Evolutionary conservation across 2,888 invertebrate species (phyloP), one percentile per base, ranked within the genome.

Genomic region (Epinotia nisella): DNA sequence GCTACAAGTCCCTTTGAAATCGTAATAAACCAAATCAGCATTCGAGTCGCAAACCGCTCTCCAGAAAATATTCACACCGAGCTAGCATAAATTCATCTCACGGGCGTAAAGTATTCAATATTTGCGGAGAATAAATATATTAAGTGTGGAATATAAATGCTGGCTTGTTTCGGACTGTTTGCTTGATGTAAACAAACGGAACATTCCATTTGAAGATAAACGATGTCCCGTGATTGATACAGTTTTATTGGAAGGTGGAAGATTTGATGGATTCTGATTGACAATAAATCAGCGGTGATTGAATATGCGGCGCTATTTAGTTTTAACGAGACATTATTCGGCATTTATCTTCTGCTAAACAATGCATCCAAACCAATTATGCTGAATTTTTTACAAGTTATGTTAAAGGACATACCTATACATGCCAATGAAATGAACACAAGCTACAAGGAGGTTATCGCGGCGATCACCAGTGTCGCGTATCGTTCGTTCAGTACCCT

Each of bases 261-360:
- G 62, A 64, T 69, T 62, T 69, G 39, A 73, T 73, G 62, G 58
- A 64, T 69, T 41, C 45, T 73, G 69, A 73, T 73, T 73, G 73
- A 73, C 53, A 49, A 69, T 49, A 69, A 68, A 73, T 59, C 51
- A 73, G 39, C 62, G 24, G 51, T 59, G 62, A 62, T 71, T 67
- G 72, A 68, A 68, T 68, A 61, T 72, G 67, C 61, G 41, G 11
- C 21, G 24, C 45, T 56, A 61, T 70, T 60, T 45, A 29, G 21
- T 53, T 65, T 55, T 4, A 39, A 56, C 41, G 21, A 56, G 39
- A 11, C 35, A 35, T 51, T 58, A 71, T 65, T 65, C 56, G 61
- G 49, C 35, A 49, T 21, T 19, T 13, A 19, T 45, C 19, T 24
- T 24, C n/a, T 21, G 5, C 55, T 15, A 24, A 24, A 13, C 21